phyloP scores from a whole-genome alignment of 2,797 vertebrate genomes.

The Sparus aurata region DNA sequence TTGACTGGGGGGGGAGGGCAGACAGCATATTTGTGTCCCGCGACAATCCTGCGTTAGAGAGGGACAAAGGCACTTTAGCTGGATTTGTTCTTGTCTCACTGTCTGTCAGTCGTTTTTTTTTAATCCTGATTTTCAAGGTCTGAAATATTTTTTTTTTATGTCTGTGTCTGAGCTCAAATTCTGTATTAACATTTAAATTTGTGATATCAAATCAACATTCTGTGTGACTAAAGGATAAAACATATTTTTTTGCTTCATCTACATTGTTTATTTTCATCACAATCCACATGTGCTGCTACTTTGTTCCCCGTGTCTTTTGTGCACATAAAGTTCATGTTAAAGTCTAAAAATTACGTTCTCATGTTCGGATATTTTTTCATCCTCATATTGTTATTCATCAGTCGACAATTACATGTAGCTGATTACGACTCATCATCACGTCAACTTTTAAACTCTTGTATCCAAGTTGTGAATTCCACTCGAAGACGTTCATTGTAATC shows the following conservation, averaged over 20 bases:
- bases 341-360: background rate
- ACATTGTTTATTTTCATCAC: constrained; percentile 20
- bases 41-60: constrained; percentile 15
- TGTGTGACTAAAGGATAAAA: background rate
- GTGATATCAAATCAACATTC: constrained; percentile 1
- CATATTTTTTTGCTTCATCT: constrained; percentile 30
- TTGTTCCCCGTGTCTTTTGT: constrained; percentile 39
- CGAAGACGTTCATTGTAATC: constrained; percentile 4
- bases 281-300: constrained; percentile 23
- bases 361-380: constrained; percentile 13
- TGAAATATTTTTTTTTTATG: constrained; percentile 5
- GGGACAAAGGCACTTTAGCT: constrained; percentile 18
- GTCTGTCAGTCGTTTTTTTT: constrained; percentile 20
- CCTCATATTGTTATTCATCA: constrained; percentile 6
- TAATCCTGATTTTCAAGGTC: constrained; percentile 17
- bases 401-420: background rate
- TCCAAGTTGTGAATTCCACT: background rate
- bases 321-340: constrained; percentile 8
- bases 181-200: background rate
- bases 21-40: constrained; percentile 39
- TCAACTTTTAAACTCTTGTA: background rate
- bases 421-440: background rate
- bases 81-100: constrained; percentile 7
- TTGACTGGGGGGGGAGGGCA: constrained; percentile 39
- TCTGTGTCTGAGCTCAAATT: background rate